Conservation (phyloP, 2,797 vertebrate genomes). For the Enteromius fasciolatus region DNA sequence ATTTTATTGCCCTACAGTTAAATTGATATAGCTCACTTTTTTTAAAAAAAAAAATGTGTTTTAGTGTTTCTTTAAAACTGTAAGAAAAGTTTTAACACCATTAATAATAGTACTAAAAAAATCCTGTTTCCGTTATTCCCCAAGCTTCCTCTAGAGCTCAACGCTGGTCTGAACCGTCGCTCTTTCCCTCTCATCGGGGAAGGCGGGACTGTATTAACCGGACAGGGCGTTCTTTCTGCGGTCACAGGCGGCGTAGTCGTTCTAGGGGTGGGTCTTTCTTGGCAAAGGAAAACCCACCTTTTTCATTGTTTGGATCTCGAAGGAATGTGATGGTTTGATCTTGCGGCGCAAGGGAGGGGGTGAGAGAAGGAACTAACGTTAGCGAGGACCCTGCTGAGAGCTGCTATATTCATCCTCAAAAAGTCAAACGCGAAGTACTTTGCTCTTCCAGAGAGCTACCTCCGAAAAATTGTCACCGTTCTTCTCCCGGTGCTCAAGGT, state of each 20-base stretch:
- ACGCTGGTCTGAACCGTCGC: constrained; percentile 16
- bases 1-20: background rate
- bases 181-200: constrained; percentile 4
- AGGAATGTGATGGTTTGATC: constrained; percentile 83
- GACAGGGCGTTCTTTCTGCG: constrained; percentile 81
- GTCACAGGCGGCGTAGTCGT: constrained; percentile 76
- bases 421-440: constrained; percentile 54
- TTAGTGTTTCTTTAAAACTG: background rate
- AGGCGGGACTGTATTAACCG: constrained; percentile 75
- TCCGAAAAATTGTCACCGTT: constrained; percentile 61
- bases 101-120: background rate
- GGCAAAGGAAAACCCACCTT: constrained; percentile 80
- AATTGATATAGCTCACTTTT: too few species aligned
- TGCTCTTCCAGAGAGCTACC: constrained; percentile 40
- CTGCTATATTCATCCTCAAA: constrained; percentile 65
- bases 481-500: constrained; percentile 52
- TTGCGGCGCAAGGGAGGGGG: constrained; percentile 67
- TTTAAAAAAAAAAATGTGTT: too few species aligned
- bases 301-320: constrained; percentile 81
- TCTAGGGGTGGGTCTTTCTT: constrained; percentile 79
- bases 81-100: background rate
- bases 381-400: constrained; percentile 59
- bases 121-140: constrained; percentile 13
- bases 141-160: constrained; percentile 35
- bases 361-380: constrained; percentile 28